Conservation (phyloP, 2,888 invertebrate species). For the Protodeltote pygarga region DNA sequence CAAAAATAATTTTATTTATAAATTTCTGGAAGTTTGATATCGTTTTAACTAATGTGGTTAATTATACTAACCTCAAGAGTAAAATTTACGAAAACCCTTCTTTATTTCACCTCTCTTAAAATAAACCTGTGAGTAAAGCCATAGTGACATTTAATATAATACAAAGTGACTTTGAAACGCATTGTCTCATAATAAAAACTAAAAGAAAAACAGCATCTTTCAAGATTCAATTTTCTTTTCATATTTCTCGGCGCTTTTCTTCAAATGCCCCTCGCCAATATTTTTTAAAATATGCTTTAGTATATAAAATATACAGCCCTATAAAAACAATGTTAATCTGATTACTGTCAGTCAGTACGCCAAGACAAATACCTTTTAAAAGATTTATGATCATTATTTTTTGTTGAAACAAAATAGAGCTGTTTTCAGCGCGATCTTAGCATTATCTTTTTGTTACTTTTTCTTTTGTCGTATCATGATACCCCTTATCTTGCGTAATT, state of each 20-base stretch:
- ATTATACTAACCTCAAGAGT: too few relatives aligned
- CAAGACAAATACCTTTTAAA: slow-evolving; percentile 21
- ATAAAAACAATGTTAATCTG: slow-evolving; percentile 24
- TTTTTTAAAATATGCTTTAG: too few relatives aligned
- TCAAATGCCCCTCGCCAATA: slow-evolving; percentile 38
- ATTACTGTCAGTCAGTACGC: slow-evolving; percentile 20
- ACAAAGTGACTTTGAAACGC: slow-evolving; percentile 33
- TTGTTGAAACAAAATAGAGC: slow-evolving; percentile 18
- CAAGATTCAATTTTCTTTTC: slow-evolving; percentile 49
- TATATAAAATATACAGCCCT: slow-evolving; percentile 22
- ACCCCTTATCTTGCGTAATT: slow-evolving; percentile 28
- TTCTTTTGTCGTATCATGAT: slow-evolving; percentile 16
- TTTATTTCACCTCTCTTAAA: too few relatives aligned
- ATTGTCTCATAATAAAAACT: slow-evolving; percentile 35
- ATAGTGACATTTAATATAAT: too few relatives aligned
- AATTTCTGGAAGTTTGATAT: too few relatives aligned
- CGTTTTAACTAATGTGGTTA: too few relatives aligned
- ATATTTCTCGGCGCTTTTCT: slow-evolving; percentile 37
- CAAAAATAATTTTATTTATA: too few relatives aligned
- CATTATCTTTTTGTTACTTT: slow-evolving; percentile 12
- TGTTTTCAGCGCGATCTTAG: slow-evolving; percentile 19
- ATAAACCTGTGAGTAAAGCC: too few relatives aligned
- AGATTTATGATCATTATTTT: slow-evolving; percentile 37
- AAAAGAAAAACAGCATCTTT: slow-evolving; percentile 36
- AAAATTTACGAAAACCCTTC: too few relatives aligned